phyloP scores from a whole-genome alignment of 2,113 vertebrate species.

The Calidris pygmaea region DNA sequence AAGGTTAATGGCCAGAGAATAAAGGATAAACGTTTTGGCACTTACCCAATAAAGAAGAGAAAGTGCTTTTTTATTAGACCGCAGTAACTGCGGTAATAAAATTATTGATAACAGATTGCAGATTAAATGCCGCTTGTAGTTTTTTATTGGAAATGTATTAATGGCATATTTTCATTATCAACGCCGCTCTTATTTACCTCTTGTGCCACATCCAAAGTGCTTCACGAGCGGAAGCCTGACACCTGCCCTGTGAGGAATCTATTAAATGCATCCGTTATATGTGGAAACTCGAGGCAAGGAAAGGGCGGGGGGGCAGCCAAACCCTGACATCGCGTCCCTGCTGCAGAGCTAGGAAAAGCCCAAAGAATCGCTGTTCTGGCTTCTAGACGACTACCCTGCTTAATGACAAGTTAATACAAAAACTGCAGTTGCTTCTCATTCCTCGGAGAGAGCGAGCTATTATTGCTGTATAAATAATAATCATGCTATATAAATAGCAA shows the following conservation, averaged over 20 bases:
- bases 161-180: slow-evolving; percentile 51
- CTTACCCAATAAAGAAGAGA: slow-evolving; percentile 59
- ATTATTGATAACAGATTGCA: slow-evolving; percentile 65
- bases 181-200: slow-evolving; percentile 3
- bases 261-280: neutral
- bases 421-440: neutral
- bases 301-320: neutral
- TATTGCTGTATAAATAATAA: slow-evolving; percentile 22
- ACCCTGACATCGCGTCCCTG: fast-evolving
- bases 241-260: neutral
- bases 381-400: neutral
- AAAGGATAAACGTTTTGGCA: slow-evolving; percentile 65
- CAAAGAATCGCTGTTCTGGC: neutral
- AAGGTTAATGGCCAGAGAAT: slow-evolving; percentile 66
- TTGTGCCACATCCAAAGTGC: neutral
- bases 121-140: slow-evolving; percentile 6
- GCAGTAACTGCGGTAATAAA: slow-evolving; percentile 49
- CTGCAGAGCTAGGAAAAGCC: neutral
- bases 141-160: slow-evolving; percentile 41
- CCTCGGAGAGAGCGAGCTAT: neutral
- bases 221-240: neutral
- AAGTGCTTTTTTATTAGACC: slow-evolving; percentile 64
- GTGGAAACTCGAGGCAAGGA: neutral
- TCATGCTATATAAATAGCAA: neutral
- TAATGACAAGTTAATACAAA: neutral